Conservation (phyloP, 1,140 invertebrate genomes). For the fruit fly (Drosophila melanogaster) region Release_6_plus_ISO1_MT NT_033777.3:29065001-29065500, state of each 20-base stretch:
- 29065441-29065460: too few species aligned
- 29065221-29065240: not conserved
- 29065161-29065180: slow-evolving; percentile 14
- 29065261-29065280: not conserved
- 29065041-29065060: slow-evolving; percentile 46
- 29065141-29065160: slow-evolving; percentile 23
- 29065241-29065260: not conserved
- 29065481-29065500: not conserved
- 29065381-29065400: too few species aligned
- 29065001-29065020: slow-evolving; percentile 39
- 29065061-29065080: slow-evolving; percentile 51
- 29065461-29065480: too few species aligned
- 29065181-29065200: slow-evolving; percentile 1
- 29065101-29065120: not conserved
- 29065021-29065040: slow-evolving; percentile 56
- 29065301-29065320: too few species aligned
- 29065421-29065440: too few species aligned
- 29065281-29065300: too few species aligned
- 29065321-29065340: too few species aligned
- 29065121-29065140: slow-evolving; percentile 40
- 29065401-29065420: too few species aligned
- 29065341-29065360: too few species aligned
- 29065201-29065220: slow-evolving; percentile 4
- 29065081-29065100: slow-evolving; percentile 25
- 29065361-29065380: too few species aligned